Evolutionary conservation across 2,797 vertebrate genomes (phyloP), one percentile per base, ranked within the genome.

Genomic region (Cossypha polioptera): DNA sequence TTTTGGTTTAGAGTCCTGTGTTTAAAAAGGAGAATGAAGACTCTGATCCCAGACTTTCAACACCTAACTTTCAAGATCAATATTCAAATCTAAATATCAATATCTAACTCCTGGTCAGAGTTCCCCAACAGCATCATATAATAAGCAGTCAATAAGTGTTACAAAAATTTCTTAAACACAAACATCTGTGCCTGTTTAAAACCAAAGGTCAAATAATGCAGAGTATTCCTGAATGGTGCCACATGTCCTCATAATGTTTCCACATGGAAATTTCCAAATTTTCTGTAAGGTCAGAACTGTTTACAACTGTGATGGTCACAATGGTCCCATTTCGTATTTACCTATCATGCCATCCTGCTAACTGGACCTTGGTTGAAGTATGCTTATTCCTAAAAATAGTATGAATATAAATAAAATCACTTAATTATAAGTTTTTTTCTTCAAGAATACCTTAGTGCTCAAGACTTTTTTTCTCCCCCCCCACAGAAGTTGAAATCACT

Each of bases 251-350:
- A 3, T 26, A 61, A 58, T 21, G 2, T 33, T 74, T 86, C 38
- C 38, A 9, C 5, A 1, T 6, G 11, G 15, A 51, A 51, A 51
- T 29, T 51, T 51, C 50, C 50, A 74, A 77, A 73, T n/a, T 53
- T 6, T 59, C 57, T 74, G 2, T n/a, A 80, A 68, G 12, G 8
- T 78, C 29, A 79, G 21, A 26, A 4, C 25, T 71, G 11, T 33
- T 59, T 89, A n/a, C 16, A 25, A 0, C 15, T 67, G 19, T 5
- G 1, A 12, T 16, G 2, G 8, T 48, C 33, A 43, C 4, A 3
- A 8, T 35, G 11, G 35, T 71, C 8, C 11, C 29, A 29, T 66
- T 86, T 43, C 20, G 14, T 61, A 78, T 57, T 75, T 72, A 38
- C 4, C 5, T 45, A 10, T 66, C 24, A 38, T 2, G 0, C 4